These are phyloP conservation scores for Periparus ater DNA, from an alignment of 2,797 vertebrate species.

Conservation along the genomic window DNA sequence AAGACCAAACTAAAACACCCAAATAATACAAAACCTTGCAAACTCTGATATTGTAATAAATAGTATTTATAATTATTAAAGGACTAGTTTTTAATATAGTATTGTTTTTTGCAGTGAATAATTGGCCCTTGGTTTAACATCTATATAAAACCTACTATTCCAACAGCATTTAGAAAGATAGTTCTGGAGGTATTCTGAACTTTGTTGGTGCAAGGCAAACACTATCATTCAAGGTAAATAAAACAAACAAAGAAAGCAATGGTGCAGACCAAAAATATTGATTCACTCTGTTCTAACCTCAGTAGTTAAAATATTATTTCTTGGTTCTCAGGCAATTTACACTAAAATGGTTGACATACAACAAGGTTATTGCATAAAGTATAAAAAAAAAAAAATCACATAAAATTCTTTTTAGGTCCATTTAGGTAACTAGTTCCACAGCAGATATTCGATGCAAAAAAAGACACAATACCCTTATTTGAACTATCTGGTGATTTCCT, in stretches of 20 bases:
- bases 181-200: not conserved
- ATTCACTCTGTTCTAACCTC: not conserved
- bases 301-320: not conserved
- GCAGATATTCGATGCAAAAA: not conserved
- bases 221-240: not conserved
- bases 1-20: not conserved
- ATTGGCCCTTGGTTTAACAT: not conserved
- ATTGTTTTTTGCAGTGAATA: not conserved
- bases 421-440: not conserved
- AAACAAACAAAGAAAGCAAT: not conserved
- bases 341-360: not conserved
- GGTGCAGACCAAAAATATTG: not conserved
- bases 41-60: not conserved
- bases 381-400: not conserved
- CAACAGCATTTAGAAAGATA: not conserved
- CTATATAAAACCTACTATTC: not conserved
- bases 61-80: not conserved
- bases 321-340: not conserved
- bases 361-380: not conserved
- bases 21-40: not conserved
- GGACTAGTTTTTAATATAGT: not conserved
- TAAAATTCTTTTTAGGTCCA: not conserved
- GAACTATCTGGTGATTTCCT: not conserved
- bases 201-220: not conserved
- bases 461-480: not conserved